Evolutionary conservation across 2,797 vertebrate genomes (phyloP).

Genomic region (Phrynocephalus guinanensis): DNA sequence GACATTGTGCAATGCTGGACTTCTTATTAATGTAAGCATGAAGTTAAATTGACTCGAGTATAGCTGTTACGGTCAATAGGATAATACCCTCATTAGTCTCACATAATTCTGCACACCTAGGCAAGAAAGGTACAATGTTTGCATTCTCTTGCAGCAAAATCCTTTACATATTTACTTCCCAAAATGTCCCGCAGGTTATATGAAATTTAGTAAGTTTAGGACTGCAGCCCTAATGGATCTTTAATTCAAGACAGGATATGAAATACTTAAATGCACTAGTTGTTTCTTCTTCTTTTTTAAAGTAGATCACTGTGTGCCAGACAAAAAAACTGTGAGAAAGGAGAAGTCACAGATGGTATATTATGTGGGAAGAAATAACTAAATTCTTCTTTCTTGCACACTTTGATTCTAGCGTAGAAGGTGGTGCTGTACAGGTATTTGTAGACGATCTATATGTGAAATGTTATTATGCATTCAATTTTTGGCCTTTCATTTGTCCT

Average conservation of each 20-base stretch:
- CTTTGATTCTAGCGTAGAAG: not conserved
- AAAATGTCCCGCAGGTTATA: not conserved
- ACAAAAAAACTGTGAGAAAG: not conserved
- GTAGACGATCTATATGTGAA: not conserved
- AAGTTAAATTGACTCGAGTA: not conserved
- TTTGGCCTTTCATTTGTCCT: conserved; percentile 15
- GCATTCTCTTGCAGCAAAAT: not conserved
- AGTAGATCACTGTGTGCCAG: not conserved
- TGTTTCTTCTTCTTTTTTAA: not conserved
- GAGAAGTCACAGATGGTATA: not conserved
- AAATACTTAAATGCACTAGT: not conserved
- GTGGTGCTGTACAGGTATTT: not conserved
- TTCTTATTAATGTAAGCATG: not conserved
- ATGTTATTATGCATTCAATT: not conserved
- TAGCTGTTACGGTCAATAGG: not conserved
- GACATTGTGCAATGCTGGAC: not conserved
- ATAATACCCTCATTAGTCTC: no score
- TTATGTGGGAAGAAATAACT: not conserved
- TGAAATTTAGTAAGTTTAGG: not conserved
- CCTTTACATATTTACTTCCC: not conserved
- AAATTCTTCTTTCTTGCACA: not conserved
- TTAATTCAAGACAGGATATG: not conserved
- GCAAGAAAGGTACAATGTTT: not conserved
- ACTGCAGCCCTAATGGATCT: conserved; percentile 7
- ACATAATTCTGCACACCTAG: not conserved